phyloP scores from a whole-genome alignment of 2,797 vertebrate species.

The Pantherophis alleghaniensis region DNA sequence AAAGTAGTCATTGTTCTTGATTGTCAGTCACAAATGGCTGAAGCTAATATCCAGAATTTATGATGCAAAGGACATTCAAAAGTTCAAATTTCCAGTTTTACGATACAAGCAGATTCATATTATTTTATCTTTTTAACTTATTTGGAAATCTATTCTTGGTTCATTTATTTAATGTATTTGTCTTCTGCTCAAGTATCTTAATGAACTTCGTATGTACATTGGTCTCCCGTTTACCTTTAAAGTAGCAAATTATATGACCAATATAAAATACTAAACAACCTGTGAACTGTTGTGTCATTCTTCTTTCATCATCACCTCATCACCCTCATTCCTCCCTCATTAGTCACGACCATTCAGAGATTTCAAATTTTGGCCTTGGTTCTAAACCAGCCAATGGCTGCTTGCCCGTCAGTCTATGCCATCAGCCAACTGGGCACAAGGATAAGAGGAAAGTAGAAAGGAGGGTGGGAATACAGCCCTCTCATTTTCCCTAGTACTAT shows the following conservation, averaged over 20 bases:
- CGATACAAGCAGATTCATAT: slow-evolving; percentile 28
- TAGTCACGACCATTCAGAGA: background rate
- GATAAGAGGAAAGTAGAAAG: too few species aligned
- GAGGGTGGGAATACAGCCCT: too few species aligned
- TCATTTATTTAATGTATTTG: slow-evolving; percentile 17
- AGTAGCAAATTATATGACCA: slow-evolving; percentile 8
- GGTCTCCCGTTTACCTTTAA: slow-evolving; percentile 26
- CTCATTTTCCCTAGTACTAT: too few species aligned
- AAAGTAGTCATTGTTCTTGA: background rate
- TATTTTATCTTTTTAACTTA: slow-evolving; percentile 37
- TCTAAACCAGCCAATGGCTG: background rate
- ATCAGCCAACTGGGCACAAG: too few species aligned
- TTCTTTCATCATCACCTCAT: background rate
- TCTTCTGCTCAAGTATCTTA: background rate
- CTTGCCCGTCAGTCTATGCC: background rate
- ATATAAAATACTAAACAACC: background rate
- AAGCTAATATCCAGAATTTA: slow-evolving; percentile 22
- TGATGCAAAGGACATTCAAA: slow-evolving; percentile 30
- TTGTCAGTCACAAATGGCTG: background rate
- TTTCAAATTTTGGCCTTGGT: background rate
- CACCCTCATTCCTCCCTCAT: background rate
- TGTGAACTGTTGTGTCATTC: background rate
- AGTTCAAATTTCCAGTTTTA: slow-evolving; percentile 38
- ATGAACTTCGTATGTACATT: slow-evolving; percentile 7
- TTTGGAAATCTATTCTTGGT: slow-evolving; percentile 29